phyloP scores from a whole-genome alignment of 2,113 vertebrate genomes.

The Regulus satrapa region DNA sequence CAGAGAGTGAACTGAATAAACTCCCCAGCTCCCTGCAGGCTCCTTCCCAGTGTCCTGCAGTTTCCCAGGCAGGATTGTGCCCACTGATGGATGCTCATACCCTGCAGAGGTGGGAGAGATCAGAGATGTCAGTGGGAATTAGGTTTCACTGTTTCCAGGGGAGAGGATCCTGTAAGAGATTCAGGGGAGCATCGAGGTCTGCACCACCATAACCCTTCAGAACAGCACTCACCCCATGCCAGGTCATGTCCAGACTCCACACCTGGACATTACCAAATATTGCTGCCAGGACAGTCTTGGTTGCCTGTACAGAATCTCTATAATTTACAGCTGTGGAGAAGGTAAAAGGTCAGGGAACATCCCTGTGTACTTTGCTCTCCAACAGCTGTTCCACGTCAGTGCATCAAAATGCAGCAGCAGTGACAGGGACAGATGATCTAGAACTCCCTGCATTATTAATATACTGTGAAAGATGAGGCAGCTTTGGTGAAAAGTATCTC shows the following conservation, averaged over 20 bases:
- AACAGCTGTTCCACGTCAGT: not conserved
- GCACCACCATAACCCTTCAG: not conserved
- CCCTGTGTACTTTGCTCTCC: not conserved
- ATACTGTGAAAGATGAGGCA: conserved; percentile 33
- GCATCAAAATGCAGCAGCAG: not conserved
- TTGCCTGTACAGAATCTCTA: not conserved
- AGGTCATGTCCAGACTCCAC: not conserved
- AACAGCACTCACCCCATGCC: not conserved
- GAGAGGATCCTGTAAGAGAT: not conserved
- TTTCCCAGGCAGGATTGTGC: not conserved
- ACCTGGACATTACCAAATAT: not conserved
- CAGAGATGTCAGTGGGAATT: not conserved
- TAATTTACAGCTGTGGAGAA: not conserved
- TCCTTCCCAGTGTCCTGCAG: not conserved
- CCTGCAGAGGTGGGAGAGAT: not conserved
- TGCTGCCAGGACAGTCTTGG: not conserved
- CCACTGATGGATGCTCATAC: not conserved
- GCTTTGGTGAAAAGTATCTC: conserved; percentile 33
- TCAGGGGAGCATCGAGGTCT: not conserved
- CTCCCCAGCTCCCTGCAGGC: not conserved
- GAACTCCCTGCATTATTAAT: conserved; percentile 46
- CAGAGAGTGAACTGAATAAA: not conserved
- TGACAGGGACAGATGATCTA: conserved; percentile 49
- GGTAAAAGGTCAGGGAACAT: not conserved
- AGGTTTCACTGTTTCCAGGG: not conserved